Conservation (phyloP, 2,797 vertebrate genomes). For the Phrynocephalus forsythii region DNA sequence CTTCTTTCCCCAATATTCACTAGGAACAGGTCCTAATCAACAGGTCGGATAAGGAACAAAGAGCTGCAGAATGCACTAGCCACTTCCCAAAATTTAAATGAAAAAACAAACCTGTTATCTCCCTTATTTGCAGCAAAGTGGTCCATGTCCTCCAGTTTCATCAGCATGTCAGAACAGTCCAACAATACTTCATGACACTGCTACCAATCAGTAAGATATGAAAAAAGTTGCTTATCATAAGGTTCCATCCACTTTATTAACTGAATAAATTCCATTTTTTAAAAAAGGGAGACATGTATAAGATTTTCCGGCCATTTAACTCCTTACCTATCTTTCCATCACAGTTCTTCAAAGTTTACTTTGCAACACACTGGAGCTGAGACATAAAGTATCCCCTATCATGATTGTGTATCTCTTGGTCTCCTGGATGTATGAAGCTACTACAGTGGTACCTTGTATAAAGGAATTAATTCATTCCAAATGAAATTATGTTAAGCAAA, state of each 20-base stretch:
- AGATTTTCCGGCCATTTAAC: background rate
- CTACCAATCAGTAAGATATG: background rate
- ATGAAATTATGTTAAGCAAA: too few species aligned
- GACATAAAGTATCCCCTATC: background rate
- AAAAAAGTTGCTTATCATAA: background rate
- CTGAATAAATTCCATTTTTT: background rate
- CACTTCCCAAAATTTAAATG: background rate
- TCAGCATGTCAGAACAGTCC: background rate
- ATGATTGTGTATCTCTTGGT: background rate
- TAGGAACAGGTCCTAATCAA: background rate
- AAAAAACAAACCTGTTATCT: background rate
- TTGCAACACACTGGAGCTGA: background rate
- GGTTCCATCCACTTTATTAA: background rate
- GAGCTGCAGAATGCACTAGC: background rate
- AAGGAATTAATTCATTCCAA: too few species aligned
- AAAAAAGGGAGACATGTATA: background rate
- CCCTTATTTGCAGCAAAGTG: background rate
- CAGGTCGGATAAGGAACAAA: background rate
- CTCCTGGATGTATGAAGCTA: conserved; percentile 8
- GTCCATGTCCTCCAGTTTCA: background rate
- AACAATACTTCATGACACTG: background rate
- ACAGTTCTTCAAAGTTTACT: background rate
- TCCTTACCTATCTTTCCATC: background rate
- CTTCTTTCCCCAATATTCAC: background rate
- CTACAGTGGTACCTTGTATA: too few species aligned